phyloP scores from a whole-genome alignment of 2,888 invertebrate genomes.

The Girardia tigrina region DNA sequence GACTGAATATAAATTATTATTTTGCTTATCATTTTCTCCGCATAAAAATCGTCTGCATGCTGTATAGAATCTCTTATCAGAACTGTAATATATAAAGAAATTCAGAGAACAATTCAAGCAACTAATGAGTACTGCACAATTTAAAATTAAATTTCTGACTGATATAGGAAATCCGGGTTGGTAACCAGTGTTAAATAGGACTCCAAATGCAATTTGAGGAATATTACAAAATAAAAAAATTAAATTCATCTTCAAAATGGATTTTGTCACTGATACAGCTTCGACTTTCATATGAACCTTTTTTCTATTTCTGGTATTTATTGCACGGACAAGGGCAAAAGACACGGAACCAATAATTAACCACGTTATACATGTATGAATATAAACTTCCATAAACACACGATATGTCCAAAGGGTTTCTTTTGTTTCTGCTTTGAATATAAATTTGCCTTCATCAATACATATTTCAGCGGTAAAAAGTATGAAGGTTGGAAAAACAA shows the following conservation, averaged over 20 bases:
- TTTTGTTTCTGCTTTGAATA: conserved; percentile 1
- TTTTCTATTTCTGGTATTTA: background rate
- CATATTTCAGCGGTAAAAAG: background rate
- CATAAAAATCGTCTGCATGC: background rate
- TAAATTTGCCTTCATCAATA: conserved; percentile 19
- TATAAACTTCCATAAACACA: background rate
- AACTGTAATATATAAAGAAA: conserved; percentile 7
- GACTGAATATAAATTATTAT: background rate
- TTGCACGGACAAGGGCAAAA: background rate
- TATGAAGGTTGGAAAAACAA: background rate
- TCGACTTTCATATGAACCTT: background rate
- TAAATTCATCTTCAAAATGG: background rate
- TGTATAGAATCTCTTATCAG: background rate
- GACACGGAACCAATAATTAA: background rate
- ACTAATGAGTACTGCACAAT: background rate
- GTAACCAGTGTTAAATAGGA: background rate
- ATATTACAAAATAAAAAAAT: conserved; percentile 17
- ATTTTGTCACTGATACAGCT: background rate
- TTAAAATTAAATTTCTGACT: conserved; percentile 1
- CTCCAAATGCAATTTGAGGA: conserved; percentile 2
- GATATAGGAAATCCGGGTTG: background rate
- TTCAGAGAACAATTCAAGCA: conserved; percentile 5
- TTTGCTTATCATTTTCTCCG: background rate
- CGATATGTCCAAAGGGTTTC: background rate
- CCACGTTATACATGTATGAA: background rate